phyloP scores from a whole-genome alignment of 1,140 invertebrate genomes.

The Brachionus rubens region DNA sequence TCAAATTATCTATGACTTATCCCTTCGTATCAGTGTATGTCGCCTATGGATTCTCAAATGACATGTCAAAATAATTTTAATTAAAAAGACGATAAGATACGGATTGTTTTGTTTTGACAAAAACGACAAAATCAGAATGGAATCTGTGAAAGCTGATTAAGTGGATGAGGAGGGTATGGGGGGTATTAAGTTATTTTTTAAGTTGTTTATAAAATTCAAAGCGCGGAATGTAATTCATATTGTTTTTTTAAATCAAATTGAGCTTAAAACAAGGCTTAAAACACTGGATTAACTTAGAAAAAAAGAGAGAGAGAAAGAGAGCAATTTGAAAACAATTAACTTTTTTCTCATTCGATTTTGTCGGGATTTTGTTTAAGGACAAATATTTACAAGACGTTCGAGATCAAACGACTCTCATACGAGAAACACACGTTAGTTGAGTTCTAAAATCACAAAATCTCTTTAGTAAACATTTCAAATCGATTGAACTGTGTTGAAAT shows the following conservation, averaged over 20 bases:
- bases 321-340: conserved; percentile 18
- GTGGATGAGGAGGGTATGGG: neutral
- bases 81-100: conserved; percentile 37
- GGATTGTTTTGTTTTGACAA: neutral
- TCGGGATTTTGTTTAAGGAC: neutral
- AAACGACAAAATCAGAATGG: conserved; percentile 21
- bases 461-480: conserved; percentile 11
- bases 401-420: neutral
- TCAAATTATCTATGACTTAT: too few relatives aligned
- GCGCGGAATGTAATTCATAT: neutral
- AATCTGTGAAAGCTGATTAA: neutral
- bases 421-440: neutral
- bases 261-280: conserved; percentile 16
- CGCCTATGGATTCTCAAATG: neutral
- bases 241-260: conserved; percentile 18
- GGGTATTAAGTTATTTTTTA: conserved; percentile 19
- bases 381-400: conserved; percentile 43
- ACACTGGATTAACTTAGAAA: conserved; percentile 33
- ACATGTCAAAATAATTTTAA: conserved; percentile 39
- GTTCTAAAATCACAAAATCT: conserved; percentile 16
- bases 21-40: neutral
- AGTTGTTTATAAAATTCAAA: neutral
- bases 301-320: neutral
- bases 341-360: neutral
- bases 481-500: conserved; percentile 19